Evolutionary conservation across 2,888 invertebrate genomes (phyloP), one percentile per base, ranked within the genome.

Genomic region (Abscondita cerata): DNA sequence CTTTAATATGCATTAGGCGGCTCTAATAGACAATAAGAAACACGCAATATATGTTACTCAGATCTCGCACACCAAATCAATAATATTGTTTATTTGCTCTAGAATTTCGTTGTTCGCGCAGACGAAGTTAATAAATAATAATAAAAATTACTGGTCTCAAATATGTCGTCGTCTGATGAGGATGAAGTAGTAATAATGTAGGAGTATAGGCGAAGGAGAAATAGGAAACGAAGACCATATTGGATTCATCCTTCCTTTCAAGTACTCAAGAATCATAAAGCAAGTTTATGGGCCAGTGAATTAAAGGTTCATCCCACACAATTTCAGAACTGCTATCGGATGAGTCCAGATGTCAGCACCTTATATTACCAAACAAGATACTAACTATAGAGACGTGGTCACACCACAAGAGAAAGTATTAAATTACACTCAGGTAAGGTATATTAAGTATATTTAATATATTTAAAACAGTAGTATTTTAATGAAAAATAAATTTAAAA

Each of bases 281-380:
- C 38, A 38, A 38, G 38, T 38, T 12, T 38, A 38, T 38, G n/a
- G 4, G 4, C 38, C 38, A 3, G 13, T 12, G 38, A 38, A 38
- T 38, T 38, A 38, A 38, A 38, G n/a, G 38, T 13, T 38, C 38
- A 38, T 38, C 38, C 38, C 38, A 38, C 38, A n/a, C 38, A 38
- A 2, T 6, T 38, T 38, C 38, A 38, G 38, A 33, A 38, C 38
- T 38, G 38, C 4, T 38, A 38, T 38, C 38, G 38, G 38, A 38
- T 8, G 38, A 38, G 38, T 38, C 38, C 38, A 38, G 38, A 38
- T 38, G 13, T n/a, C n/a, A n/a, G n/a, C n/a, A n/a, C n/a, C n/a
- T n/a, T n/a, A n/a, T n/a, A n/a, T n/a, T n/a, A n/a, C n/a, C n/a
- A n/a, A n/a, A n/a, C n/a, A n/a, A n/a, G n/a, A n/a, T 38, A 38